A percentile compares a stretch with the other conserved stretches of the same genome.
These are phyloP conservation scores for Diadumene lineata DNA, from an alignment of 92 coral and sea anemone species.

Conservation along the genomic window DNA sequence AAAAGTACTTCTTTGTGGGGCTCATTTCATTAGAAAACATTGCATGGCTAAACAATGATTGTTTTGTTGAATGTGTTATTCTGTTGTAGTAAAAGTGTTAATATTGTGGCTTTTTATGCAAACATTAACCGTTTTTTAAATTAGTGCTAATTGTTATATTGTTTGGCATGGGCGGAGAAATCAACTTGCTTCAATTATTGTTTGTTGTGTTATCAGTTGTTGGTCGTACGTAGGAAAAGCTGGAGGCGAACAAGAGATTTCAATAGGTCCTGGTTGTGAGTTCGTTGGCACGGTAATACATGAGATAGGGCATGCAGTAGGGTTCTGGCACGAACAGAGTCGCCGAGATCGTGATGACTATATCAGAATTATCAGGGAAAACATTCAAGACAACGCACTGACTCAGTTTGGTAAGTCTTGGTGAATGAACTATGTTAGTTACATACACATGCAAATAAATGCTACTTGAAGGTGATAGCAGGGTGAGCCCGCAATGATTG, in stretches of 20 bases:
- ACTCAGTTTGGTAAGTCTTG: constrained; percentile 88
- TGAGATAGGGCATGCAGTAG: constrained; percentile 97
- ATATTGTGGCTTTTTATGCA: constrained; percentile 35
- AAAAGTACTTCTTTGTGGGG: not conserved
- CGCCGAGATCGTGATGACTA: constrained; percentile 91
- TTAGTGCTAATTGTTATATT: constrained; percentile 31
- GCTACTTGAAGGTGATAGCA: too few relatives aligned
- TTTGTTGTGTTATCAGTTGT: constrained; percentile 57
- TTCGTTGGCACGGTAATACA: constrained; percentile 93
- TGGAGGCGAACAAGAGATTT: constrained; percentile 88
- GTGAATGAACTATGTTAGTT: constrained; percentile 3
- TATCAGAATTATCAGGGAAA: constrained; percentile 74
- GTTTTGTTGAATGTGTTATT: constrained; percentile 14
- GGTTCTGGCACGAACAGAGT: constrained; percentile 99
- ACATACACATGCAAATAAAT: too few relatives aligned
- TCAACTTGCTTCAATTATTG: constrained; percentile 12
- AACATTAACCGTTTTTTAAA: constrained; percentile 25
- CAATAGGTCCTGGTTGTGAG: constrained; percentile 94
- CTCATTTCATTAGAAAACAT: not conserved
- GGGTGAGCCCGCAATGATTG: too few relatives aligned
- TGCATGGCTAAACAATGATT: not conserved
- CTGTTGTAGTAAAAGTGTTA: constrained; percentile 28
- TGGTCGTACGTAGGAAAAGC: constrained; percentile 96
- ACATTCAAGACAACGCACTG: constrained; percentile 59
- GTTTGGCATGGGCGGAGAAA: constrained; percentile 38